These are phyloP conservation scores for Benthosema pterotum DNA, from an alignment of 2,797 vertebrate species.

Conservation along the genomic window DNA sequence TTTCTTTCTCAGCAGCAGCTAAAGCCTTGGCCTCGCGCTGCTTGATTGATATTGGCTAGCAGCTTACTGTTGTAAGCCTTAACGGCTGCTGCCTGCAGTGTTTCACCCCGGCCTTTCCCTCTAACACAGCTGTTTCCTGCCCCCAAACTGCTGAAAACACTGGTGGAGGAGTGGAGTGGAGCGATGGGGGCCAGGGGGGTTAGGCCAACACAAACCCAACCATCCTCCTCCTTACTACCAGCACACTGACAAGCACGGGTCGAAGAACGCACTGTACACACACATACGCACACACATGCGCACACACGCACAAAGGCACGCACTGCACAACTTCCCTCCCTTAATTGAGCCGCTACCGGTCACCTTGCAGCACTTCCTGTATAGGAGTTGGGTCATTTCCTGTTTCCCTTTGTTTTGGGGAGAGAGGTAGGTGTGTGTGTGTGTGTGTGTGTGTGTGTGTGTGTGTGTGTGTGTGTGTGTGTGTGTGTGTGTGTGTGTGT, in stretches of 20 bases:
- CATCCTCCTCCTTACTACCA: constrained; percentile 12
- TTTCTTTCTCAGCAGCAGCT: constrained; percentile 41
- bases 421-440: constrained; percentile 10
- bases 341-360: constrained; percentile 67
- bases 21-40: constrained; percentile 48
- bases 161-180: constrained; percentile 57
- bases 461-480: constrained; percentile 1
- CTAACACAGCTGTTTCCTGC: constrained; percentile 84
- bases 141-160: constrained; percentile 79
- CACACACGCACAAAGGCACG: constrained; percentile 8
- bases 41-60: constrained; percentile 76
- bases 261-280: background rate
- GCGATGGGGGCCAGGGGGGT: constrained; percentile 58
- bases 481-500: too few relatives aligned
- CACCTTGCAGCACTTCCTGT: constrained; percentile 79
- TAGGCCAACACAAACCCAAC: constrained; percentile 62
- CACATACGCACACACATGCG: constrained; percentile 3
- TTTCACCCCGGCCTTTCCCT: constrained; percentile 63
- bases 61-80: constrained; percentile 61
- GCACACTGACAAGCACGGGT: background rate
- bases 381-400: constrained; percentile 80
- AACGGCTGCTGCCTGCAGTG: constrained; percentile 68
- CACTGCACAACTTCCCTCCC: constrained; percentile 8
- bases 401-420: constrained; percentile 55
- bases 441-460: too few relatives aligned